A percentile compares a stretch with the other conserved stretches of the same genome.
phyloP scores from a whole-genome alignment of 2,797 vertebrate species.

The Leontopithecus rosalia region DNA sequence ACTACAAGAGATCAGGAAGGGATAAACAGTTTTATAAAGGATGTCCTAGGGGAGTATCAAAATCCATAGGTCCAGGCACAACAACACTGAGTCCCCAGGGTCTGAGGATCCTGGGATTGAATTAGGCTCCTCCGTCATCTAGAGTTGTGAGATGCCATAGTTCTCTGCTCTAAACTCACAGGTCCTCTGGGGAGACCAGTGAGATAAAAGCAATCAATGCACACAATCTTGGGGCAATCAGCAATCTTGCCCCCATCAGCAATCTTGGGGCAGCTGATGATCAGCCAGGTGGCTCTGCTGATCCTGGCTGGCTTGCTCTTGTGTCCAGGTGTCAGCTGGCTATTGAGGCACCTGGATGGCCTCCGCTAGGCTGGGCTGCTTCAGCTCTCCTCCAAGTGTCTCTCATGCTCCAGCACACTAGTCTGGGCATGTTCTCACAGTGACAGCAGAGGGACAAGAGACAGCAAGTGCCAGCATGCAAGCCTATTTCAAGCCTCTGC shows the following conservation, averaged over 20 bases:
- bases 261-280: not conserved
- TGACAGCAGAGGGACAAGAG: not conserved
- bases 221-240: not conserved
- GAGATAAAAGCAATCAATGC: not conserved
- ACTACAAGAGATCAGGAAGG: not conserved
- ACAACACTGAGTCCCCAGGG: not conserved
- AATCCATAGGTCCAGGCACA: not conserved
- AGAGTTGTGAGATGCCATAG: not conserved
- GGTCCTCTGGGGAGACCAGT: not conserved
- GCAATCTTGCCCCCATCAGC: too few species aligned
- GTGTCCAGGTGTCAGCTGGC: not conserved
- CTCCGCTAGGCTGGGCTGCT: not conserved
- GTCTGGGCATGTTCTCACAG: not conserved
- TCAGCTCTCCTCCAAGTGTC: not conserved
- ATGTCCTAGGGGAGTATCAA: fast-evolving
- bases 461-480: not conserved
- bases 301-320: not conserved
- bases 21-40: not conserved
- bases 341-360: not conserved
- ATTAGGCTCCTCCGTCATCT: not conserved
- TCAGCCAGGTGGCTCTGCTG: not conserved
- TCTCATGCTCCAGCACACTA: not conserved
- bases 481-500: not conserved
- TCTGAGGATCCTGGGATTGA: not conserved
- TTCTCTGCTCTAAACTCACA: not conserved